Percentiles rank a stretch among this genome's conserved stretches.
Evolutionary conservation across 2,113 vertebrate genomes (phyloP).

Genomic region (Osmerus eperlanus): DNA sequence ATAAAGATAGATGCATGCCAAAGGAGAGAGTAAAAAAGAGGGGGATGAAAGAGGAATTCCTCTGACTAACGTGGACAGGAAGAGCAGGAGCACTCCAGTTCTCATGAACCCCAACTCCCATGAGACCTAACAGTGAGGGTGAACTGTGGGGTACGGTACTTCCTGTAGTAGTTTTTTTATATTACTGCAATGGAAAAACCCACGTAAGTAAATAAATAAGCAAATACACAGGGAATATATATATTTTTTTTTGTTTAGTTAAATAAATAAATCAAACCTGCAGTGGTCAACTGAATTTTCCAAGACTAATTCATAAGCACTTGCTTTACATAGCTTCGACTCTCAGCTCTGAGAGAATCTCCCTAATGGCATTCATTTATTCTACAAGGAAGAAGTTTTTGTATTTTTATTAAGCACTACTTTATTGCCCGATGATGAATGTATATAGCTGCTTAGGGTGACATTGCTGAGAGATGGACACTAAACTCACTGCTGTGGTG

Average conservation of each 20-base stretch:
- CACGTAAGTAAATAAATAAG: constrained; percentile 17
- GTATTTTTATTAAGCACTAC: constrained; percentile 45
- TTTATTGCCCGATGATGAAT: constrained; percentile 24
- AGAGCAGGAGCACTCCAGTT: constrained; percentile 47
- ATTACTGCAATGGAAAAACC: constrained; percentile 50
- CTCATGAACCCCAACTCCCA: constrained; percentile 62
- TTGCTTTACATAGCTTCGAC: constrained; percentile 42
- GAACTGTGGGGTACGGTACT: constrained; percentile 49
- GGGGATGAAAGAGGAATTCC: constrained; percentile 12
- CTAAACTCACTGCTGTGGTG: neutral
- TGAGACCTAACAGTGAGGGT: constrained; percentile 31
- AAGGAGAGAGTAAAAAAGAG: neutral
- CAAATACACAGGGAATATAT: neutral
- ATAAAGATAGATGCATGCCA: neutral
- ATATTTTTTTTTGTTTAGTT: constrained; percentile 2
- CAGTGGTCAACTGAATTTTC: constrained; percentile 38
- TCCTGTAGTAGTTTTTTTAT: constrained; percentile 61
- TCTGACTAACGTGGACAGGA: constrained; percentile 30
- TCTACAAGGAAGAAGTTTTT: constrained; percentile 61
- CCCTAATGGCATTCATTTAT: constrained; percentile 66
- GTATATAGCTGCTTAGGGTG: constrained; percentile 33
- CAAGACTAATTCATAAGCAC: constrained; percentile 24
- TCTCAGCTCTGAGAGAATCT: constrained; percentile 49
- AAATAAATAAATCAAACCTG: constrained; percentile 27
- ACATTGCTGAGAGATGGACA: constrained; percentile 44